These are phyloP conservation scores for Pangasius djambal DNA, from an alignment of 2,797 vertebrate species.

Conservation along the genomic window DNA sequence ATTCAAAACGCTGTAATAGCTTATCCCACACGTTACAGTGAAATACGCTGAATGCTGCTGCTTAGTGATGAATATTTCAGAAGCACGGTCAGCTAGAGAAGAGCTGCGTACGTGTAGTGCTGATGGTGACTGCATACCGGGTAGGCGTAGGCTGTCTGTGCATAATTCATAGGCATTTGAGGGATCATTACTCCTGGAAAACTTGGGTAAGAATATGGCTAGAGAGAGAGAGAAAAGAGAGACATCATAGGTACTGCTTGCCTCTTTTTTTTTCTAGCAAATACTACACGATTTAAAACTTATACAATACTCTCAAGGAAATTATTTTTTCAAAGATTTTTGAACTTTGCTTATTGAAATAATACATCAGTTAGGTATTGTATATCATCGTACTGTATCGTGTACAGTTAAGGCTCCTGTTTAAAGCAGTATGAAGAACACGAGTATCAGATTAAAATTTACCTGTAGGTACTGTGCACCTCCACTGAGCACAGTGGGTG, in stretches of 20 bases:
- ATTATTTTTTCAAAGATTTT: neutral
- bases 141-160: constrained; percentile 70
- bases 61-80: neutral
- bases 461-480: constrained; percentile 74
- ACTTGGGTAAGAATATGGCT: constrained; percentile 73
- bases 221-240: neutral
- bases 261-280: neutral
- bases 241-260: neutral
- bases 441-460: neutral
- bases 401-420: neutral
- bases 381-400: neutral
- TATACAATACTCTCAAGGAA: neutral
- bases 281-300: neutral
- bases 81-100: neutral
- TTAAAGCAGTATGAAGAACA: neutral
- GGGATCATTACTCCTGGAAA: constrained; percentile 70
- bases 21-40: neutral
- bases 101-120: neutral
- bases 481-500: constrained; percentile 62
- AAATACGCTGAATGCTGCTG: neutral
- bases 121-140: constrained; percentile 66
- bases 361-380: neutral
- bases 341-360: neutral
- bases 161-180: constrained; percentile 75
- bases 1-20: neutral